Evolutionary conservation across 2,888 invertebrate species (phyloP).

Genomic region (Liopterus haemorrhoidalis): DNA sequence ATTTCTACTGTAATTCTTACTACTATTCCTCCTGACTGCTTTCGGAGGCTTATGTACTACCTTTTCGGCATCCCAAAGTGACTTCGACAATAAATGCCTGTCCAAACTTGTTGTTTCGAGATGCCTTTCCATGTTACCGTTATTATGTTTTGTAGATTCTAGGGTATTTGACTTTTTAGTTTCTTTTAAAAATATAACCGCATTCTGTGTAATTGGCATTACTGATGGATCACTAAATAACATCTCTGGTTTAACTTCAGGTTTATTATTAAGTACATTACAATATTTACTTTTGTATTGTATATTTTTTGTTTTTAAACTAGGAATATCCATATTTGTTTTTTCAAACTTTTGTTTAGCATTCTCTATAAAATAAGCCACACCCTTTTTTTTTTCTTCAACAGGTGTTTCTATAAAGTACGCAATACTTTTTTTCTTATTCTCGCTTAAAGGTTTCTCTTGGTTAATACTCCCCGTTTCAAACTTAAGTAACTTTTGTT

Average conservation of each 20-base stretch:
- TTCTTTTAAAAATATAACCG: conserved; percentile 17
- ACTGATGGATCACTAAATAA: conserved; percentile 12
- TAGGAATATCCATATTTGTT: conserved; percentile 53
- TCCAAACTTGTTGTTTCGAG: conserved; percentile 45
- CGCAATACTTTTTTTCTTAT: conserved; percentile 38
- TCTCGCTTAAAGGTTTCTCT: neutral
- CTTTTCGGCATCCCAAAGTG: conserved; percentile 42
- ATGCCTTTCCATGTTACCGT: conserved; percentile 1
- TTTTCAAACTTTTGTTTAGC: conserved; percentile 45
- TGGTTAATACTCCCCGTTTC: no score
- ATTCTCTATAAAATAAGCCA: conserved; percentile 20
- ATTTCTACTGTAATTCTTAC: conserved; percentile 38
- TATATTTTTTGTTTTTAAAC: conserved; percentile 49
- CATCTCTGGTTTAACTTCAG: conserved; percentile 36
- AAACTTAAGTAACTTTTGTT: conserved; percentile 43
- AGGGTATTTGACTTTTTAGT: conserved; percentile 19
- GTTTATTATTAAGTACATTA: conserved; percentile 45
- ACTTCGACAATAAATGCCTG: conserved; percentile 44
- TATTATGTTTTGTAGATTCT: conserved; percentile 28
- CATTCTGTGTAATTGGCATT: neutral
- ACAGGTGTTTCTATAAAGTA: conserved; percentile 40
- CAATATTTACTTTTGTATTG: conserved; percentile 51
- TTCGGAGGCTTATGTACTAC: conserved; percentile 72
- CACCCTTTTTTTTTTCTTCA: conserved; percentile 7
- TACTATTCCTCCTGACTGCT: conserved; percentile 62